Conservation (phyloP, 2,113 vertebrate genomes). For the Eclectus roratus region DNA sequence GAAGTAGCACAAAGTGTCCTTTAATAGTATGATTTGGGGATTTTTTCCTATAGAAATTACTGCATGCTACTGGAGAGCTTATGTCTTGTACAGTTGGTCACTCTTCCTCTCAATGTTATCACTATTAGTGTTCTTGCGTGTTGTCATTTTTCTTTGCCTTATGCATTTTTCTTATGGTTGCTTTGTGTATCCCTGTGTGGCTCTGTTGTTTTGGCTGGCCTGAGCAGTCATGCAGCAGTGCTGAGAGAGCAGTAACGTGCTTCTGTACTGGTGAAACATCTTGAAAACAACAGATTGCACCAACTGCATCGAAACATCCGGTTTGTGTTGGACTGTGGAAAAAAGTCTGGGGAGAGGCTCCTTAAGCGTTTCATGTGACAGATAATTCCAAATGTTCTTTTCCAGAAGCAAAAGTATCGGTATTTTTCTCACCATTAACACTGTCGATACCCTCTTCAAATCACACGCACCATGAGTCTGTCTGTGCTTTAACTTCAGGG, state of each 20-base stretch:
- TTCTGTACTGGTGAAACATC: background rate
- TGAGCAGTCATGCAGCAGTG: background rate
- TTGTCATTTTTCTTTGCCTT: background rate
- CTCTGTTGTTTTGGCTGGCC: background rate
- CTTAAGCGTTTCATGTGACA: background rate
- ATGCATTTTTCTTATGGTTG: background rate
- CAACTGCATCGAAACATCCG: background rate
- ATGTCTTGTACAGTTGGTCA: background rate
- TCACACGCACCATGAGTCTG: background rate
- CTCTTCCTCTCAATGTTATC: background rate
- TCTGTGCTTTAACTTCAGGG: background rate
- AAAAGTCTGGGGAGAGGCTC: background rate
- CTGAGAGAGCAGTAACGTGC: background rate
- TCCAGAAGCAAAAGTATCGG: slow-evolving; percentile 16
- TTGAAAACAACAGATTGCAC: background rate
- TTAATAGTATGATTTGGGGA: background rate
- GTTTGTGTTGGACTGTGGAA: background rate
- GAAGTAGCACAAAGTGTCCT: slow-evolving; percentile 22
- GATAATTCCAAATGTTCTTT: slow-evolving; percentile 7
- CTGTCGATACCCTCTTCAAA: slow-evolving; percentile 49
- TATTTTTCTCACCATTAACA: slow-evolving; percentile 53
- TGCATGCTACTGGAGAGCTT: background rate
- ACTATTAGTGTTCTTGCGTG: background rate
- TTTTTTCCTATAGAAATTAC: background rate
- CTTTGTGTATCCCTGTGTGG: background rate